A percentile compares a stretch with the other conserved stretches of the same genome.
Evolutionary conservation across 2,797 vertebrate species (phyloP).

Genomic region (Myiothlypis chrysogaster): DNA sequence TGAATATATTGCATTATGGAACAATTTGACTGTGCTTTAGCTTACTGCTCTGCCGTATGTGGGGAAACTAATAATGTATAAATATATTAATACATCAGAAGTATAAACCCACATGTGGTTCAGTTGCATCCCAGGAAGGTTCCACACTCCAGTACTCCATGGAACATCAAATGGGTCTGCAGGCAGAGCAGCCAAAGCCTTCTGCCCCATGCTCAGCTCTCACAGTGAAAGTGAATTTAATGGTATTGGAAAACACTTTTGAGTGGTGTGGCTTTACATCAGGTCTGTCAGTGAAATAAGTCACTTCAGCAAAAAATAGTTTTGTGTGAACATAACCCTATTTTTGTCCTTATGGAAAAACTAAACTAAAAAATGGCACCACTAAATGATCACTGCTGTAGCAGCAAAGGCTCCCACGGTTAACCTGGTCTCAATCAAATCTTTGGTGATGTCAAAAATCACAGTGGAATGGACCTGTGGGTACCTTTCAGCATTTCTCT

Average conservation of each 20-base stretch:
- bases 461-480: background rate
- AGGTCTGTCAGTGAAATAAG: background rate
- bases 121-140: background rate
- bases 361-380: background rate
- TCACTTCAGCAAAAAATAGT: background rate
- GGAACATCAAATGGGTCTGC: background rate
- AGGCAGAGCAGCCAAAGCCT: background rate
- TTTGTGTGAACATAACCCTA: background rate
- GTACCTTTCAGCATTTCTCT: constrained; percentile 24
- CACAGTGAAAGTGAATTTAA: background rate
- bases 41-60: background rate
- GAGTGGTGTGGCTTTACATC: background rate
- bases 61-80: background rate
- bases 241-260: background rate
- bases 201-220: background rate
- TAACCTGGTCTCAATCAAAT: background rate
- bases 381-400: background rate
- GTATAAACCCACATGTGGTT: background rate
- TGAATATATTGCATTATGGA: background rate
- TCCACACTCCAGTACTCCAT: background rate
- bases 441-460: background rate
- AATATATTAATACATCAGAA: background rate
- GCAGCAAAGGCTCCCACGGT: background rate
- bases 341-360: background rate
- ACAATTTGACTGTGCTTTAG: background rate